These are phyloP conservation scores for Arnoldichthys spilopterus DNA, from an alignment of 2,797 vertebrate species.

Conservation along the genomic window DNA sequence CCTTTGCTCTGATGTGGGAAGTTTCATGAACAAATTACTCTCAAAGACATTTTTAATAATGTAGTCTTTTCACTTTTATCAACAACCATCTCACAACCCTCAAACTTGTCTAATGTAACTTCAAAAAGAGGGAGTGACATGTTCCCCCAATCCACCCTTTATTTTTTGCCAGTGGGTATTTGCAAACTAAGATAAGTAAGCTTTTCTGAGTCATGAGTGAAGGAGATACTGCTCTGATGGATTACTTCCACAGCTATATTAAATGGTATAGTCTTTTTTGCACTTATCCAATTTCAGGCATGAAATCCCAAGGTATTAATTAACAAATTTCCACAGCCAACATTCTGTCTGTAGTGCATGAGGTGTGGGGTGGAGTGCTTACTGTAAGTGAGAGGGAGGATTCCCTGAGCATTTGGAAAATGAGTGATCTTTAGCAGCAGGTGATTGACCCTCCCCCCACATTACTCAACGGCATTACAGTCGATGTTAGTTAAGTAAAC, in stretches of 20 bases:
- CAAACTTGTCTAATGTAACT: too few relatives aligned
- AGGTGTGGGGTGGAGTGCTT: slow-evolving; percentile 15
- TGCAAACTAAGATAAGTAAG: slow-evolving; percentile 12
- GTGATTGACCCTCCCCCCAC: slow-evolving; percentile 19
- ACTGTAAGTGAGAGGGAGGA: slow-evolving; percentile 10
- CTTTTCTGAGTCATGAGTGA: not conserved
- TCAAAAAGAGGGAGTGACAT: too few relatives aligned
- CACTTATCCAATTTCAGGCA: slow-evolving; percentile 1
- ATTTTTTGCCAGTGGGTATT: not conserved
- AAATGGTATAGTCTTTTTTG: slow-evolving; percentile 4
- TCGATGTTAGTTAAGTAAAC: slow-evolving; percentile 30
- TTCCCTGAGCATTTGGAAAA: slow-evolving; percentile 30
- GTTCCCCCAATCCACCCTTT: too few relatives aligned
- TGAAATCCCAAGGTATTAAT: slow-evolving; percentile 30
- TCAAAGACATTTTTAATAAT: too few relatives aligned
- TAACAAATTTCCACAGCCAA: slow-evolving; percentile 24
- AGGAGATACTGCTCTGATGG: not conserved
- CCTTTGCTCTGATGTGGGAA: too few relatives aligned
- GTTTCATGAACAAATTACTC: too few relatives aligned
- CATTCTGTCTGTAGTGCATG: slow-evolving; percentile 12
- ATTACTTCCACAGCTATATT: slow-evolving; percentile 5
- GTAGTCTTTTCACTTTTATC: too few relatives aligned
- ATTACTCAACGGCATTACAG: slow-evolving; percentile 24
- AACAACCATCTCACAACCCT: too few relatives aligned
- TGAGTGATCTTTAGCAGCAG: slow-evolving; percentile 39